A percentile compares a stretch with the other conserved stretches of the same genome.
These are phyloP conservation scores for Brachystomella parvula DNA, from an alignment of 1,140 invertebrate species.

Conservation along the genomic window DNA sequence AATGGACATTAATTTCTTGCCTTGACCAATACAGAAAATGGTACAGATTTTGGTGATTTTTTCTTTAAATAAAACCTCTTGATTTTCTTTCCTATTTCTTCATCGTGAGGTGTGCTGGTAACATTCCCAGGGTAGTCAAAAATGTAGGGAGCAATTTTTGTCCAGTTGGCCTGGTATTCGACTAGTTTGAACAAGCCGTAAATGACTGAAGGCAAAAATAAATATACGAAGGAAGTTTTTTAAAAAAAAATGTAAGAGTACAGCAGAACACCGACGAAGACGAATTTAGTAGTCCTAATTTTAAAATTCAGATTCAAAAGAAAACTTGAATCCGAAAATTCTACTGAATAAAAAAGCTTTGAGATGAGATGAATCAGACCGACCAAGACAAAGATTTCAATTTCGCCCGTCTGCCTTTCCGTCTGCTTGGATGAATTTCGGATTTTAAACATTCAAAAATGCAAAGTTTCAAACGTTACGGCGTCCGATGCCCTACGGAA, in stretches of 20 bases:
- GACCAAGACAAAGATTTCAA: too few species aligned
- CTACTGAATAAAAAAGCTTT: too few species aligned
- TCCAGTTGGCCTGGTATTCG: neutral
- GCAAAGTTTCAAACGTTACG: too few species aligned
- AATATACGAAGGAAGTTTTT: neutral
- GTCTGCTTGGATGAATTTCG: too few species aligned
- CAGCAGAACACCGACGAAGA: too few species aligned
- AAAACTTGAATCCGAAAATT: too few species aligned
- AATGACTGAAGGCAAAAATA: neutral
- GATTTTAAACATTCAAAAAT: too few species aligned
- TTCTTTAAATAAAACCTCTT: slow-evolving; percentile 14
- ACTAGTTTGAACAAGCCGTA: neutral
- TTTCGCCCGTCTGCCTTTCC: too few species aligned
- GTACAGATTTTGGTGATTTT: neutral
- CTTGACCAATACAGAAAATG: neutral
- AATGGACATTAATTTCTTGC: neutral
- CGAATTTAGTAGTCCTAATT: too few species aligned
- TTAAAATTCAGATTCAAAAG: too few species aligned
- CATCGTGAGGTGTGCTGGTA: neutral
- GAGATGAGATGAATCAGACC: too few species aligned
- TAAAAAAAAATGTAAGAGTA: neutral
- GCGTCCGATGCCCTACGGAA: too few species aligned
- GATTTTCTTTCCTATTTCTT: slow-evolving; percentile 11
- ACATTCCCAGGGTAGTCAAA: slow-evolving; percentile 17
- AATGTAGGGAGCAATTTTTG: neutral